Percentiles rank a stretch among this genome's conserved stretches.
Evolutionary conservation across 2,797 vertebrate genomes (phyloP).

Genomic region (Syngnathus acus): DNA sequence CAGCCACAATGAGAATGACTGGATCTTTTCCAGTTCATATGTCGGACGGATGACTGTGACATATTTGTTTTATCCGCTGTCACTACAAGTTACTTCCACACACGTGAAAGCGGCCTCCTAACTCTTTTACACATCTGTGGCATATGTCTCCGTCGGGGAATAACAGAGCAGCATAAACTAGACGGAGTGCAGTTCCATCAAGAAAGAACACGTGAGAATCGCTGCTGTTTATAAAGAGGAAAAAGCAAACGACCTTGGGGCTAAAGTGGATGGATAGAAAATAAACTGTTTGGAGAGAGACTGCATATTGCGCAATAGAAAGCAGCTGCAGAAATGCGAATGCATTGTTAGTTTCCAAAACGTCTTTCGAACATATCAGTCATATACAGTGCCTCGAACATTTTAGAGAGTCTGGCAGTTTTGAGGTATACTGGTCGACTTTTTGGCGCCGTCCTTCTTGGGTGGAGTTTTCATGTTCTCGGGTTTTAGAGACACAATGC

Average conservation of each 20-base stretch:
- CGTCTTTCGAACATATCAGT: constrained; percentile 59
- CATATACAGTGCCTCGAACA: constrained; percentile 18
- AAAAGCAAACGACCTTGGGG: constrained; percentile 64
- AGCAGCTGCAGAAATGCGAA: constrained; percentile 70
- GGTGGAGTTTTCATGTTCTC: too few relatives aligned
- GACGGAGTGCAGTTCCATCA: constrained; percentile 44
- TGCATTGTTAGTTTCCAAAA: constrained; percentile 53
- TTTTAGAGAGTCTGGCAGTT: not conserved
- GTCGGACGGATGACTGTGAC: not conserved
- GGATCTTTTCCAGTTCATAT: not conserved
- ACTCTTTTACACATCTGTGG: constrained; percentile 9
- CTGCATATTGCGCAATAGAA: constrained; percentile 71
- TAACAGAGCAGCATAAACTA: constrained; percentile 46
- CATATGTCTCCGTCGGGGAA: constrained; percentile 38
- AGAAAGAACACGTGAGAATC: constrained; percentile 56
- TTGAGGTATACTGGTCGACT: too few relatives aligned
- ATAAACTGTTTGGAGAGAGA: constrained; percentile 77
- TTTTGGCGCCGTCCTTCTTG: not conserved
- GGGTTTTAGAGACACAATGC: too few relatives aligned
- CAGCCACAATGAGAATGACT: constrained; percentile 23
- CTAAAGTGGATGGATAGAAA: constrained; percentile 69
- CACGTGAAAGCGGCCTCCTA: constrained; percentile 16
- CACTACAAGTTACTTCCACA: not conserved
- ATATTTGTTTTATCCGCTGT: constrained; percentile 1
- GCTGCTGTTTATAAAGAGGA: constrained; percentile 55